Percentiles rank a stretch among this genome's conserved stretches.
Evolutionary conservation across 2,113 vertebrate species (phyloP).

Genomic region (Azemiops feae): DNA sequence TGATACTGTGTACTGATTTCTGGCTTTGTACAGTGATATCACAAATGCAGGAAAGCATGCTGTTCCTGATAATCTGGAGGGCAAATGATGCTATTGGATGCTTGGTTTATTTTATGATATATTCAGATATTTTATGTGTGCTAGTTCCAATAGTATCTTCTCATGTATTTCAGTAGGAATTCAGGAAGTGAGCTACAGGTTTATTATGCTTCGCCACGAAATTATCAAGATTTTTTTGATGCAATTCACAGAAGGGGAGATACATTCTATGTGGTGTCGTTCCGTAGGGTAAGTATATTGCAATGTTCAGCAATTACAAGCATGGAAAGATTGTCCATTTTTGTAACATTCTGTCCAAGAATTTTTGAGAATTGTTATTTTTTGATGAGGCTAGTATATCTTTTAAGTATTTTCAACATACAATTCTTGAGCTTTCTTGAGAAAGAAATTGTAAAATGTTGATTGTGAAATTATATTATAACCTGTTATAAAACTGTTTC

Average conservation of each 20-base stretch:
- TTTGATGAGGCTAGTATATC: background rate
- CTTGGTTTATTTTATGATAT: slow-evolving; percentile 21
- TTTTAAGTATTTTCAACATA: background rate
- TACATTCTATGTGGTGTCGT: slow-evolving; percentile 94
- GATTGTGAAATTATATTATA: background rate
- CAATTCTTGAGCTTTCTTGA: background rate
- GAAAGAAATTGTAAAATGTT: background rate
- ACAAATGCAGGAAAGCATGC: background rate
- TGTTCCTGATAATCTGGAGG: background rate
- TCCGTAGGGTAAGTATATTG: slow-evolving; percentile 86
- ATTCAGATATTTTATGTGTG: background rate
- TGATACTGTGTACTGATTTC: background rate
- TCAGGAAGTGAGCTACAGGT: slow-evolving; percentile 88
- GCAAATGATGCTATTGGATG: background rate
- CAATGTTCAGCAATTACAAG: background rate
- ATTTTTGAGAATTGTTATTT: background rate
- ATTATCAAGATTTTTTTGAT: slow-evolving; percentile 88
- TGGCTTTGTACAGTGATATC: background rate
- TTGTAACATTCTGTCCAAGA: background rate
- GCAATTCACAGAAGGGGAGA: slow-evolving; percentile 87
- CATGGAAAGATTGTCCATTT: background rate
- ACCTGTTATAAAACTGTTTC: too few species aligned
- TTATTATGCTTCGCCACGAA: slow-evolving; percentile 85
- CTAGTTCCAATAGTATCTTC: slow-evolving; percentile 6
- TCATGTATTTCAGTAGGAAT: slow-evolving; percentile 66